Evolutionary conservation across 2,113 vertebrate genomes (phyloP), one percentile per base, ranked within the genome.

Genomic region (Sphyrna mokarran): DNA sequence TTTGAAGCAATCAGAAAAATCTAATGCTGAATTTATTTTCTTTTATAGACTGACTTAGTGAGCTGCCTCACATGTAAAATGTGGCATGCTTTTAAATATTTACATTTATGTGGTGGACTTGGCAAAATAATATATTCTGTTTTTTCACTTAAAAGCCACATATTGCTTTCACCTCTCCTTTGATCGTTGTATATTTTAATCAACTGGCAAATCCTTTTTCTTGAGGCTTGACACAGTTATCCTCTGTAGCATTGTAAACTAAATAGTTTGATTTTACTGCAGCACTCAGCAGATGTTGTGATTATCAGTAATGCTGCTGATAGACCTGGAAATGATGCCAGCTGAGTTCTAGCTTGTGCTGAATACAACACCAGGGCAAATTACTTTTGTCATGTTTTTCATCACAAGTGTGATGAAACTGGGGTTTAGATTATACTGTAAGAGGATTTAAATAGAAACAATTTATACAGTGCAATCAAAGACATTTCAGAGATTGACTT

Each of bases 391-490:
- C 40, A 72, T 95, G 4, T 16, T 95, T 95, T 95, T 54, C 23
- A 48, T 95, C 26, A 72, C 14, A 54, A 95, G 54, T 76, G 69
- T 72, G 40, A 48, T 26, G 8, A 76, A 95, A 76, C 68, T 95
- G 68, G 68, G 86, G 69, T 76, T 95, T 95, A 72, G 11, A 29
- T 76, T 95, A 76, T 95, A 29, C 68, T 11, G 7, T 48, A 95
- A 95, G 94, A 43, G 66, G 94, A 95, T 95, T 95, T 95, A 72
- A 95, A 43, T 66, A 70, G 69, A 54, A 95, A 33, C 40, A 43
- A 72, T 29, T 40, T 72, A 22, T 94, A 61, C 66, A 48, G 66
- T 29, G 37, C 23, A 48, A 48, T 94, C 68, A 48, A 2, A 94
- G 22, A 22, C 23, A 70, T 76, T 95, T 95, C 72, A 70, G 68